Evolutionary conservation across 2,888 invertebrate genomes (phyloP).

Genomic region (Sesia bembeciformis): DNA sequence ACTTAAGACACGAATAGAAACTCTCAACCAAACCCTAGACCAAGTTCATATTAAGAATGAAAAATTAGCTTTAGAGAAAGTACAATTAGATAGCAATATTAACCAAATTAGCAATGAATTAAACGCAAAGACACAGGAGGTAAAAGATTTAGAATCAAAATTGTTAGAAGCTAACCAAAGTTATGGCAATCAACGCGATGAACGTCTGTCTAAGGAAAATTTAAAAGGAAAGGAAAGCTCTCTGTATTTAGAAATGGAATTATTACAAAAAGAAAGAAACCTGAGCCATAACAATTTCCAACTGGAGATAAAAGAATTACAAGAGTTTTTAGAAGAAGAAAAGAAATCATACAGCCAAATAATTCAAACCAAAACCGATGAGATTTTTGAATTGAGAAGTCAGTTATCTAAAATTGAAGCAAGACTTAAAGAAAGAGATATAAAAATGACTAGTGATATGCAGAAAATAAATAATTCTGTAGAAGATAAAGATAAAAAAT

Average conservation of each 20-base stretch:
- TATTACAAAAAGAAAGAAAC: constrained; percentile 3
- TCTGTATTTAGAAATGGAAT: constrained; percentile 6
- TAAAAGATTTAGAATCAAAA: constrained; percentile 10
- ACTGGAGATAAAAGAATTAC: constrained; percentile 15
- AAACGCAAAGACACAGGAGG: constrained; percentile 7
- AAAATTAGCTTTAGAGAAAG: constrained; percentile 4
- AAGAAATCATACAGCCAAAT: constrained; percentile 13
- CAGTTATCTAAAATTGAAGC: constrained; percentile 13
- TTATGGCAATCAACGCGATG: constrained; percentile 11
- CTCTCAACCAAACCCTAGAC: background rate
- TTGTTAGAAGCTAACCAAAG: constrained; percentile 11
- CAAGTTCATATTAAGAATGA: constrained; percentile 7
- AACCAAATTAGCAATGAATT: constrained; percentile 9
- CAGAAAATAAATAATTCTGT: constrained; percentile 9
- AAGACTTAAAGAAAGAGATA: constrained; percentile 16
- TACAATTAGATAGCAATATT: constrained; percentile 9
- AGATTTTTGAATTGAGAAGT: constrained; percentile 11
- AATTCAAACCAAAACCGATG: constrained; percentile 14
- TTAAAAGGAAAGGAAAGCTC: constrained; percentile 12
- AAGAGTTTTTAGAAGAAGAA: constrained; percentile 11
- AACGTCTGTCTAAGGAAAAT: constrained; percentile 12
- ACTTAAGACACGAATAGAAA: constrained; percentile 13
- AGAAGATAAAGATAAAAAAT: constrained; percentile 17
- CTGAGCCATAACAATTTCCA: constrained; percentile 3
- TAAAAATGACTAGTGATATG: constrained; percentile 9